Conservation (phyloP, 2,797 vertebrate genomes). For the Hylomyscus alleni region DNA sequence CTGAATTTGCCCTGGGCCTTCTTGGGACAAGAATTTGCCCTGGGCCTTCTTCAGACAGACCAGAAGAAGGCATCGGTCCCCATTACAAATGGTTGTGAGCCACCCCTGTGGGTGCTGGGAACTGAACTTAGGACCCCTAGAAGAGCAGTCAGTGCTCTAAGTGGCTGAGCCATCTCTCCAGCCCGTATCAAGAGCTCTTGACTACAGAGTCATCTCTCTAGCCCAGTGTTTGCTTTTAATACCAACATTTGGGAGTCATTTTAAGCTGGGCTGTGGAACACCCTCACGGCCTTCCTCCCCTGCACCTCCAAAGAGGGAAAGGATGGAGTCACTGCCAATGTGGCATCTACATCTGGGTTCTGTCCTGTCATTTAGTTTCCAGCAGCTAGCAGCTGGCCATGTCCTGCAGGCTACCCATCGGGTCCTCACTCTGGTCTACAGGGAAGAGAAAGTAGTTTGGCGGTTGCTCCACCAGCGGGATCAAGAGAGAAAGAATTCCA, state of each 20-base stretch:
- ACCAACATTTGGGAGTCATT: no score
- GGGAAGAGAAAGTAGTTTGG: neutral
- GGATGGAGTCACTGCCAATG: conserved; percentile 62
- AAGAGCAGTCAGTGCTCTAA: no score
- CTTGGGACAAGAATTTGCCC: neutral
- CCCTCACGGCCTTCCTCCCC: neutral
- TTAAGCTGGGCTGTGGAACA: conserved; percentile 19
- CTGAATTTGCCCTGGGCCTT: conserved; percentile 45
- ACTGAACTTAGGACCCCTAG: no score
- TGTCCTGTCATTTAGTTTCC: neutral
- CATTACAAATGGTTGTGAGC: no score
- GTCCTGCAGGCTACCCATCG: neutral
- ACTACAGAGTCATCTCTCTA: no score
- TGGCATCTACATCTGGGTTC: neutral
- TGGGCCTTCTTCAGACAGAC: no score
- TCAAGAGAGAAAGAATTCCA: neutral
- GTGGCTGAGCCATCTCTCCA: no score
- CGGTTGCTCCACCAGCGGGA: neutral
- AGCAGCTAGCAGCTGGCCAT: neutral
- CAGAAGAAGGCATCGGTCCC: no score
- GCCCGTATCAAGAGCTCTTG: no score
- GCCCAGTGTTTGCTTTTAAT: no score
- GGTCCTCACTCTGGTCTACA: rapidly evolving
- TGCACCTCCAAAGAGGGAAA: conserved; percentile 29
- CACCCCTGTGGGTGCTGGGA: no score